Percentiles rank a stretch among this genome's conserved stretches.
These are phyloP conservation scores for Cyphomyrmex costatus DNA, from an alignment of 1,140 invertebrate genomes.

Conservation along the genomic window DNA sequence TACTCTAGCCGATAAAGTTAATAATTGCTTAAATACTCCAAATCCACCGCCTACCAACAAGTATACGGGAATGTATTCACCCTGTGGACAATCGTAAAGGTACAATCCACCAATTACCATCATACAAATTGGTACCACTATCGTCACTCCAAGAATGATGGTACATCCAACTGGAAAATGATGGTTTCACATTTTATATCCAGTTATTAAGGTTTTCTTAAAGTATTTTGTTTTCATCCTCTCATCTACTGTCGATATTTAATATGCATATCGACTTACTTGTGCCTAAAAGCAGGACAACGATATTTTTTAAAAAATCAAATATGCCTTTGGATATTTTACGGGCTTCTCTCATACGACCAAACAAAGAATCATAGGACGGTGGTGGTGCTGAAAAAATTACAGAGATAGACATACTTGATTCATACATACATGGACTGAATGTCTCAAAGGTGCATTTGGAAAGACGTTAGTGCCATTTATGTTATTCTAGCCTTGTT, in stretches of 20 bases:
- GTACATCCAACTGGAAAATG: slow-evolving; percentile 89
- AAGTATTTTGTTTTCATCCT: neutral
- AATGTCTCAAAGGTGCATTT: too few relatives aligned
- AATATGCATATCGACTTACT: slow-evolving; percentile 84
- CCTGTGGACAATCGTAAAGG: slow-evolving; percentile 89
- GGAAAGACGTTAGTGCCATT: too few relatives aligned
- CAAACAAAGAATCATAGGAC: slow-evolving; percentile 91
- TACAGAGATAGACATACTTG: neutral
- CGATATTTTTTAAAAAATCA: slow-evolving; percentile 89
- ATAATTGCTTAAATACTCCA: slow-evolving; percentile 89
- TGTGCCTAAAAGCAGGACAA: slow-evolving; percentile 89
- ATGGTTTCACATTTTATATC: neutral
- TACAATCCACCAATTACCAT: slow-evolving; percentile 90
- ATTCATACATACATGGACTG: too few relatives aligned
- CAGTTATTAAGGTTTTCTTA: neutral
- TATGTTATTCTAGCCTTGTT: too few relatives aligned
- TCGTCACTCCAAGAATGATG: slow-evolving; percentile 88
- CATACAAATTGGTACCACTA: slow-evolving; percentile 90
- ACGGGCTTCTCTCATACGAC: slow-evolving; percentile 89
- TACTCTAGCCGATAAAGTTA: slow-evolving; percentile 87
- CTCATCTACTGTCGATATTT: neutral
- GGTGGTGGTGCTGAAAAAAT: slow-evolving; percentile 88
- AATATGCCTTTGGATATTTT: slow-evolving; percentile 88
- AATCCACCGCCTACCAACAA: slow-evolving; percentile 90
- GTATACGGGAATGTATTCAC: slow-evolving; percentile 91